Evolutionary conservation across 2,888 invertebrate species (phyloP), one percentile per base, ranked within the genome.

Genomic region (Linnaemya tessellans): DNA sequence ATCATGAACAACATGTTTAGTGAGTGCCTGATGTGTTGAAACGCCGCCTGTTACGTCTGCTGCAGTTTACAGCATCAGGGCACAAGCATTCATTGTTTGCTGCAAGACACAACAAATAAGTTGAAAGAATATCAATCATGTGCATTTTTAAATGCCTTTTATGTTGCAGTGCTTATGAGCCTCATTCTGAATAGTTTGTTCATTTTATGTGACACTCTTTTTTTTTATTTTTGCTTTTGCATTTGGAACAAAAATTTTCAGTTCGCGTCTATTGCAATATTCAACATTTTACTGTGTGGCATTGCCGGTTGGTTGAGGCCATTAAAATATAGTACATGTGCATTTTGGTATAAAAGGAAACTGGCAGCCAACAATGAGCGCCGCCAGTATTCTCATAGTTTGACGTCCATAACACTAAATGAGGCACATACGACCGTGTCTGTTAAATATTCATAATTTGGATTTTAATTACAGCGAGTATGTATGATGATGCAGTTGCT

Each of bases 61-160:
- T 70, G 62, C 62, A 70, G 51, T 60, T 54, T 20, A 20, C 41
- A 60, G 64, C 73, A 49, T 70, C 30, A 38, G 38, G 41, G 67
- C 46, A 64, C 58, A 13, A 46, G 30, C 30, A 30, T 30, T 30
- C 30, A 64, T 7, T 64, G 8, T 62, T 25, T 41, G 51, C 60
- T 62, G 38, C 75, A 70, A 49, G 58, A 68, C 18, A 46, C 54
- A 75, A 70, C 62, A 71, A 77, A 83, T 51, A 65, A 78, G 41
- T 65, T 83, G 65, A 62, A 84, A 80, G 74, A 80, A 71, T 80
- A 85, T 85, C 85, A 85, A 85, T 85, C 85, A 82, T 85, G 18
- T 67, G 60, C 56, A 65, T 67, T 78, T 60, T 80, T 67, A 30
- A 46, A 38, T 65, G 56, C n/a, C 58, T 25, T 73, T 58, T n/a